Conservation (phyloP, 2,888 invertebrate genomes). For the Monopis laevigella region DNA sequence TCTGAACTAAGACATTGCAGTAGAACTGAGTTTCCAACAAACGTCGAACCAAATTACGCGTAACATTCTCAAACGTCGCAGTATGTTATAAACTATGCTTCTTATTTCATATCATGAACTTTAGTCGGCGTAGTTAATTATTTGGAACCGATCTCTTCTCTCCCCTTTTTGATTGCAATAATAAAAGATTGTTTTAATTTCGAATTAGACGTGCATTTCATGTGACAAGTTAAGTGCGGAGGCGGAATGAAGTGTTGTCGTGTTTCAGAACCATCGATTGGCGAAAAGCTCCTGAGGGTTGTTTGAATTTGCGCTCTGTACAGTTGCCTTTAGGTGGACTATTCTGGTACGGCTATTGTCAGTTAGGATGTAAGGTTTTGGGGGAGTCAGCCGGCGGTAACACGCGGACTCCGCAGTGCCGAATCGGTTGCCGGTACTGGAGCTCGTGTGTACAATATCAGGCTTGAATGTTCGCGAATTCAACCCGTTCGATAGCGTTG, state of each 20-base stretch:
- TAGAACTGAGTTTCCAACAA: too few species aligned
- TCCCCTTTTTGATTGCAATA: neutral
- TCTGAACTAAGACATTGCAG: too few species aligned
- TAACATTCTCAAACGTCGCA: too few species aligned
- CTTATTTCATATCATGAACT: constrained; percentile 2
- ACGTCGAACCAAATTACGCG: too few species aligned
- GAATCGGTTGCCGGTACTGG: constrained; percentile 50
- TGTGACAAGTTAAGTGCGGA: constrained; percentile 38
- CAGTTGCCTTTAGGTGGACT: neutral
- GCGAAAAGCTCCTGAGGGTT: constrained; percentile 23
- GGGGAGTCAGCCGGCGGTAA: constrained; percentile 28
- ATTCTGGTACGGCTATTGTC: neutral
- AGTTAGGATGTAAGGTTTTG: constrained; percentile 1
- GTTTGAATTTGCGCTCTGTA: neutral
- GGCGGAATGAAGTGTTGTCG: constrained; percentile 59
- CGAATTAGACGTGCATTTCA: constrained; percentile 33
- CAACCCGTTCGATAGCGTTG: constrained; percentile 33
- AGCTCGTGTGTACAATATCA: constrained; percentile 26
- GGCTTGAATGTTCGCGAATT: constrained; percentile 22
- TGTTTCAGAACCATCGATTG: constrained; percentile 63
- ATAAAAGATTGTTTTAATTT: constrained; percentile 38
- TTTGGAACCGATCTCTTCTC: neutral
- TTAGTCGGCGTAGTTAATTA: neutral
- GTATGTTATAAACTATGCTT: too few species aligned
- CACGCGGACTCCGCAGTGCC: constrained; percentile 61